phyloP scores from a whole-genome alignment of 2,888 invertebrate genomes.

The Euzophera pinguis region DNA sequence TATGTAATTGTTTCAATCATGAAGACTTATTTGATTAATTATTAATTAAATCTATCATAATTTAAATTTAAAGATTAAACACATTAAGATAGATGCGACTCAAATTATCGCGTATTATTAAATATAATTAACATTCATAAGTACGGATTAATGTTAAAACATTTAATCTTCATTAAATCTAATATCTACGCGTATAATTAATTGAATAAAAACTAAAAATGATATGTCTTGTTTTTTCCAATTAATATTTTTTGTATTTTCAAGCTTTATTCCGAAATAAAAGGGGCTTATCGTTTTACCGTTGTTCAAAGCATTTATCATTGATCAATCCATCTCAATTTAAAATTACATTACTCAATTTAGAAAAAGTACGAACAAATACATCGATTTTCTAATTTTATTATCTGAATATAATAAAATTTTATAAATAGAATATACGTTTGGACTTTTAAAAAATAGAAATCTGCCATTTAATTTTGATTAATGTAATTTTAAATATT shows the following conservation, averaged over 20 bases:
- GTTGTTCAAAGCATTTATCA: constrained; percentile 58
- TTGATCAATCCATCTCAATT: constrained; percentile 27
- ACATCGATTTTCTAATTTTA: too few species aligned
- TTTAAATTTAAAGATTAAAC: constrained; percentile 57
- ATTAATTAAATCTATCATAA: constrained; percentile 36
- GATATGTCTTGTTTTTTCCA: constrained; percentile 36
- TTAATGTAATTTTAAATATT: constrained; percentile 11
- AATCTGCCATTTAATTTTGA: constrained; percentile 8
- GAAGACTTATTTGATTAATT: constrained; percentile 54
- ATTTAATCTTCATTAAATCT: constrained; percentile 31
- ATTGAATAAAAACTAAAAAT: constrained; percentile 38
- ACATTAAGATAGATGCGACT: constrained; percentile 48
- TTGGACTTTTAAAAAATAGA: too few species aligned
- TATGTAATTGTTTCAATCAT: constrained; percentile 72
- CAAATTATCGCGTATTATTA: constrained; percentile 24
- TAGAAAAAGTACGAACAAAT: neutral
- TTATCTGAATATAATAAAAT: too few species aligned
- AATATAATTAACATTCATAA: constrained; percentile 48
- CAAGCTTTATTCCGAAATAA: constrained; percentile 48
- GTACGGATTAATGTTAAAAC: constrained; percentile 43
- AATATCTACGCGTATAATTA: constrained; percentile 33
- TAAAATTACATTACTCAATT: constrained; percentile 31
- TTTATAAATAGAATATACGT: too few species aligned
- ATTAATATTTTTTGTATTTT: constrained; percentile 40
- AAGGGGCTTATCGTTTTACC: constrained; percentile 53